These are phyloP conservation scores for Heterotis niloticus DNA, from an alignment of 2,113 vertebrate species.

Conservation along the genomic window DNA sequence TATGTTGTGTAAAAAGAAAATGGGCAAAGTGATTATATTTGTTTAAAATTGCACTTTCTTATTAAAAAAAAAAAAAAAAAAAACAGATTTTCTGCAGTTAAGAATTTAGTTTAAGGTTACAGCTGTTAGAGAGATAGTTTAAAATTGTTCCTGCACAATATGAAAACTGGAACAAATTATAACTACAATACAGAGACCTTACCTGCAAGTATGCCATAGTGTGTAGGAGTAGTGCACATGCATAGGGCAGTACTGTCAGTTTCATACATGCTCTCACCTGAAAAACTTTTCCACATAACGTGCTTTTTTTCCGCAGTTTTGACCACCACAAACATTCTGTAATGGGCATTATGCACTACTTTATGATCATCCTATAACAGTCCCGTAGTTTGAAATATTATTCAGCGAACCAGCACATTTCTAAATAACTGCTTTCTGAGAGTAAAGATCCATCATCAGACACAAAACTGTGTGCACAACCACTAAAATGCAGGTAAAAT, in stretches of 20 bases:
- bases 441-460: conserved; percentile 59
- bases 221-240: conserved; percentile 60
- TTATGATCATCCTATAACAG: conserved; percentile 47
- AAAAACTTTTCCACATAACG: conserved; percentile 61
- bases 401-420: conserved; percentile 70
- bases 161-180: conserved; percentile 42
- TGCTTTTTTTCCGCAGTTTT: conserved; percentile 62
- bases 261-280: conserved; percentile 71
- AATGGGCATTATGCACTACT: conserved; percentile 60
- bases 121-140: conserved; percentile 45
- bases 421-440: conserved; percentile 53
- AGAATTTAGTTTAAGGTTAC: conserved; percentile 39
- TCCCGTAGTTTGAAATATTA: conserved; percentile 61
- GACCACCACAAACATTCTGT: conserved; percentile 57
- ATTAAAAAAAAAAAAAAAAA: too few relatives aligned
- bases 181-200: conserved; percentile 58
- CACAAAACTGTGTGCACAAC: conserved; percentile 51
- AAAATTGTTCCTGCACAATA: conserved; percentile 45
- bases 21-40: conserved; percentile 70
- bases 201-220: conserved; percentile 65
- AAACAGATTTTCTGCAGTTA: conserved; percentile 37
- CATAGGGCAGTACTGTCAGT: conserved; percentile 61
- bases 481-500: conserved; percentile 43
- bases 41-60: conserved; percentile 73
- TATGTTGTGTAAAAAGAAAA: conserved; percentile 60